Evolutionary conservation across 2,797 vertebrate genomes (phyloP).

Genomic region (Brachyrhaphis roseni): DNA sequence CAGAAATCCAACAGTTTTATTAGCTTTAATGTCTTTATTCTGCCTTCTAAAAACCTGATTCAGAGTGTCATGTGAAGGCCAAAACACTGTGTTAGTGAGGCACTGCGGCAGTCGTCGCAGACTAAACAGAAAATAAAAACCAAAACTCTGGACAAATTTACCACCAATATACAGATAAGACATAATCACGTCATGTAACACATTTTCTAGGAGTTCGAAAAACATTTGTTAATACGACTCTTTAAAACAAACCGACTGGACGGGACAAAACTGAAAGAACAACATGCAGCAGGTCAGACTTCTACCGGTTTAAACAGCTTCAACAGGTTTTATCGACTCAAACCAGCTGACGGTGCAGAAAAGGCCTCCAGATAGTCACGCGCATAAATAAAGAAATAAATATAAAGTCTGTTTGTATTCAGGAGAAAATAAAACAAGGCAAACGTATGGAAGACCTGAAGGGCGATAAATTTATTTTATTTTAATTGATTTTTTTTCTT

Average conservation of each 20-base stretch:
- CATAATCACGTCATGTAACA: conserved; percentile 38
- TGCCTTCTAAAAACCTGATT: conserved; percentile 68
- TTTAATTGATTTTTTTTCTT: not conserved
- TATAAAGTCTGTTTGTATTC: conserved; percentile 52
- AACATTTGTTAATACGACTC: conserved; percentile 25
- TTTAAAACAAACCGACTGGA: conserved; percentile 47
- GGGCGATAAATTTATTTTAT: not conserved
- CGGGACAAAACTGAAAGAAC: conserved; percentile 18
- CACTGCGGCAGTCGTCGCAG: conserved; percentile 39
- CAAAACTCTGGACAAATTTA: conserved; percentile 31
- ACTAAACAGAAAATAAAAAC: conserved; percentile 24
- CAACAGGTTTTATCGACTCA: conserved; percentile 25
- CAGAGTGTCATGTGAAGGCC: conserved; percentile 43
- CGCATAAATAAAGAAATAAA: conserved; percentile 78
- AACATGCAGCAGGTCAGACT: conserved; percentile 38
- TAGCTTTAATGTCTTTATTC: conserved; percentile 71
- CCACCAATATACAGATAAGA: conserved; percentile 26
- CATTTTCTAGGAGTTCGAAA: conserved; percentile 35
- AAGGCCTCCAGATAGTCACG: conserved; percentile 56
- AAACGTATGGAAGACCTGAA: conserved; percentile 9
- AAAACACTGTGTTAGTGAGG: conserved; percentile 63
- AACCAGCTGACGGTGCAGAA: conserved; percentile 42
- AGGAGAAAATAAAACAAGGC: conserved; percentile 21
- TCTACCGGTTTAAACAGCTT: conserved; percentile 40
- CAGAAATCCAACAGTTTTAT: conserved; percentile 45